Base-by-base conservation (phyloP, 2,888 invertebrate species). In the Fragum whitleyi region DNA sequence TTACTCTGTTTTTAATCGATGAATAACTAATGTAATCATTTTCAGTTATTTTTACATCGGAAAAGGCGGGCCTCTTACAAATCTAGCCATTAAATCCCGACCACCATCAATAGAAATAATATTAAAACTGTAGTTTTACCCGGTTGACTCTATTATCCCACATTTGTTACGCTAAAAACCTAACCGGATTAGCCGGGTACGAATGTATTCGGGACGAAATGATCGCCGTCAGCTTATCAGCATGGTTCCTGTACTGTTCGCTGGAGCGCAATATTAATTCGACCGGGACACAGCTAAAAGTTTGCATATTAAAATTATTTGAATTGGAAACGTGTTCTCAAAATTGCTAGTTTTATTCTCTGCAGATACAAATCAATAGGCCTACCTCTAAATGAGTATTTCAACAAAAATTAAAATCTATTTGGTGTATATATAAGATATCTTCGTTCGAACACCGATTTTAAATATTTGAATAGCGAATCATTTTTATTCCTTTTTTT, bases 181-280 rank as follows among this genome's bases (percentile, higher is more conserved):
- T 61, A 61, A 61, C 61, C 29, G 61, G 61, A 61, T 61, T 61
- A 61, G 32, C n/a, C n/a, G 61, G n/a, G 61, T 61, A 32, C 61
- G 61, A 61, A 29, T 61, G 29, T 61, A 61, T 29, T 61, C 29
- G 61, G 61, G 61, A 29, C n/a, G 61, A 32, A 47, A 61, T 32
- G 32, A 29, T n/a, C 61, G 61, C 29, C 32, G 32, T n/a, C 32
- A 29, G n/a, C 29, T 61, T 61, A 61, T 32, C 61, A 61, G 29
- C 61, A 32, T 61, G 61, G 32, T 61, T 28, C 32, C 61, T 61
- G 16, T 61, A 28, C 28, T 28, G 29, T 61, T 61, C 61, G 32
- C 29, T 61, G 61, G 61, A 61, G 61, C 61, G 61, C 61, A 29
- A 61, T 61, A 61, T 61, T 61, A 61, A 61, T 32, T 32, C 14